Evolutionary conservation across 2,888 invertebrate genomes (phyloP).

Genomic region (Dicranocentrus wangi): DNA sequence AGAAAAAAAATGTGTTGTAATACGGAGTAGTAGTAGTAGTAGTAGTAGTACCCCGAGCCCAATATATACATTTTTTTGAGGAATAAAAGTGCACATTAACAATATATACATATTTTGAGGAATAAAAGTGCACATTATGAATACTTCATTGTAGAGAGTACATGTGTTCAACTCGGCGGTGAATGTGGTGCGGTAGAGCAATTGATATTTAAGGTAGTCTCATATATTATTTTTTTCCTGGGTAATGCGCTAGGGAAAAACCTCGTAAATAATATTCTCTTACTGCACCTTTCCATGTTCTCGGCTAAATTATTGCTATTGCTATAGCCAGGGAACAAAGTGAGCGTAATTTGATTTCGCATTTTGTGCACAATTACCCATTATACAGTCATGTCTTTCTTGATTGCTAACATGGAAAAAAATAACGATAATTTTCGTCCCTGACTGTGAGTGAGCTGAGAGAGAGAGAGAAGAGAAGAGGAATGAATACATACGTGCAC

Average conservation of each 20-base stretch:
- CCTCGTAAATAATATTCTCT: slow-evolving; percentile 45
- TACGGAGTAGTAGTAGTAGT: too few relatives aligned
- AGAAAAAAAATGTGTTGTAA: too few relatives aligned
- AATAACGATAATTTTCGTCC: slow-evolving; percentile 3
- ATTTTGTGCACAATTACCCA: slow-evolving; percentile 51
- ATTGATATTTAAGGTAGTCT: slow-evolving; percentile 3
- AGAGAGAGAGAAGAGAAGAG: too few relatives aligned
- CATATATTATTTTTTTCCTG: neutral
- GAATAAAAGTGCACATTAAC: too few relatives aligned
- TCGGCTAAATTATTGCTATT: slow-evolving; percentile 43
- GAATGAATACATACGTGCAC: too few relatives aligned
- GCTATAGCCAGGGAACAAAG: slow-evolving; percentile 46
- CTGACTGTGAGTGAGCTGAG: too few relatives aligned
- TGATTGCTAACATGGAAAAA: slow-evolving; percentile 49
- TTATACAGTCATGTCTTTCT: slow-evolving; percentile 46
- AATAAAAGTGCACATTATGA: slow-evolving; percentile 9
- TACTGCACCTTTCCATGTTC: slow-evolving; percentile 51
- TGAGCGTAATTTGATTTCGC: slow-evolving; percentile 56
- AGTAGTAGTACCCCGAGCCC: too few relatives aligned
- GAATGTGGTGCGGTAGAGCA: neutral
- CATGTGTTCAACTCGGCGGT: too few relatives aligned
- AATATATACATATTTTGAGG: too few relatives aligned
- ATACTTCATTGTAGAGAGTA: neutral
- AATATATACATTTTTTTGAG: too few relatives aligned
- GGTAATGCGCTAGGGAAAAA: neutral